These are phyloP conservation scores for Petrophora chlorosata DNA, from an alignment of 2,888 invertebrate species.

Conservation along the genomic window DNA sequence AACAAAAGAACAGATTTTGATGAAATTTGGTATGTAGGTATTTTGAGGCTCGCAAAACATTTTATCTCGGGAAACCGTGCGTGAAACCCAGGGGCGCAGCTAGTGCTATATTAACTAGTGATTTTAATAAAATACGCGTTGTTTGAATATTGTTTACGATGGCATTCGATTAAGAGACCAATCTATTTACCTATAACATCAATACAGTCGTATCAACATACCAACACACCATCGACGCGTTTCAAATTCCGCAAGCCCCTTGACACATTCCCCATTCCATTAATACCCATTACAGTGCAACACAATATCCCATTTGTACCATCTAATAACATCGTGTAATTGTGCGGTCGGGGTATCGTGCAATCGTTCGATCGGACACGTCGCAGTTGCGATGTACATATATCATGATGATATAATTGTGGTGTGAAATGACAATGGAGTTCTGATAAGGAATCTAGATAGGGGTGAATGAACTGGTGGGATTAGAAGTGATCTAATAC, in stretches of 20 bases:
- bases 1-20: too few species aligned
- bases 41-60: too few species aligned
- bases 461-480: conserved; percentile 9
- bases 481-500: too few species aligned
- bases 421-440: conserved; percentile 17
- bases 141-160: too few species aligned
- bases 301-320: conserved; percentile 9
- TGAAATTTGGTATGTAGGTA: too few species aligned
- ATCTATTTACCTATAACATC: too few species aligned
- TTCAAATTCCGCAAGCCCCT: conserved; percentile 2
- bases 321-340: conserved; percentile 13
- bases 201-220: too few species aligned
- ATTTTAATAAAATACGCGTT: too few species aligned
- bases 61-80: too few species aligned
- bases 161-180: too few species aligned
- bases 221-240: not conserved
- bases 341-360: conserved; percentile 3
- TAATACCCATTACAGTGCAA: conserved; percentile 17
- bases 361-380: not conserved
- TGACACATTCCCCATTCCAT: conserved; percentile 9
- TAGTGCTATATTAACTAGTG: too few species aligned
- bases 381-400: not conserved
- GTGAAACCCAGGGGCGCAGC: too few species aligned
- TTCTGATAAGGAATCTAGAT: conserved; percentile 14
- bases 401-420: conserved; percentile 19